Evolutionary conservation across 2,113 vertebrate genomes (phyloP).

Genomic region (Cinclus mexicanus): DNA sequence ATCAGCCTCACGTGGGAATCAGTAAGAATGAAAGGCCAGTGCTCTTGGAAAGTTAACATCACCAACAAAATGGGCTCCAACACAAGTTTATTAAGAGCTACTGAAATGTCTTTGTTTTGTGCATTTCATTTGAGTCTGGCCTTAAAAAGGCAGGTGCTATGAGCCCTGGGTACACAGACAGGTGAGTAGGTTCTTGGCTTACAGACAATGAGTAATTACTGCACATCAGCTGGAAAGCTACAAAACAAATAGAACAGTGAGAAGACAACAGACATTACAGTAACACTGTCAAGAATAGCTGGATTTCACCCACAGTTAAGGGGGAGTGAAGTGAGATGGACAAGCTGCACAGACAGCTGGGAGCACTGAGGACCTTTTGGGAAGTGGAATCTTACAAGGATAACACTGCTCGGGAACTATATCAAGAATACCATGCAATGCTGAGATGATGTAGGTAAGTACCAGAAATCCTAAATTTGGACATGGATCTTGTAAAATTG

Average conservation of each 20-base stretch:
- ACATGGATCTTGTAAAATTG: neutral
- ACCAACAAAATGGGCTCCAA: neutral
- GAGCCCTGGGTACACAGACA: neutral
- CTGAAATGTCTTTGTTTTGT: neutral
- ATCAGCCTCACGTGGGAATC: neutral
- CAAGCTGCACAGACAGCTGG: neutral
- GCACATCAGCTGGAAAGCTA: neutral
- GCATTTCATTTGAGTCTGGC: neutral
- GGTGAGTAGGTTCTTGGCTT: neutral
- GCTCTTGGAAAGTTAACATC: neutral
- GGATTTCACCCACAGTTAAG: neutral
- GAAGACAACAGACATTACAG: neutral
- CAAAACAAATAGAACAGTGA: neutral
- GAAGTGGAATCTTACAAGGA: neutral
- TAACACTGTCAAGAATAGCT: neutral
- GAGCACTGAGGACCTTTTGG: neutral
- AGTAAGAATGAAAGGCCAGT: accelerated
- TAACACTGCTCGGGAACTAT: neutral
- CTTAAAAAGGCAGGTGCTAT: neutral
- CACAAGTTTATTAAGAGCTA: neutral
- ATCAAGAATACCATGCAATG: neutral
- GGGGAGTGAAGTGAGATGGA: neutral
- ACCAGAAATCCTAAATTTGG: neutral
- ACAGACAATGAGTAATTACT: neutral
- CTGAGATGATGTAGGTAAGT: neutral